phyloP scores from a whole-genome alignment of 1,140 invertebrate genomes.

The Rhagoletis zephyria region DNA sequence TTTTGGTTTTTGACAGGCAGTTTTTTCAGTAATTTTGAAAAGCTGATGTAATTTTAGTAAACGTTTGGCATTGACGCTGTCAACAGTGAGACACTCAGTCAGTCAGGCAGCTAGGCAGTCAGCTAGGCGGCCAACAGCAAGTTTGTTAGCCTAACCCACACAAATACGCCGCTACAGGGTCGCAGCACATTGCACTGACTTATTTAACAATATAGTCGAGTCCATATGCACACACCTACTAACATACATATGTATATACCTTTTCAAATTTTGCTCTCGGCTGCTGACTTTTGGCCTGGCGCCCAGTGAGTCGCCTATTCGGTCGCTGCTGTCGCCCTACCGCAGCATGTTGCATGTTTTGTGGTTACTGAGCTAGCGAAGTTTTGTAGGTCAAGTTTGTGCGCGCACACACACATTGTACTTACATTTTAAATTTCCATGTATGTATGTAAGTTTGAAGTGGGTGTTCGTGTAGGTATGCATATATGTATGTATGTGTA shows the following conservation, averaged over 20 bases:
- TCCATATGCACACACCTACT: neutral
- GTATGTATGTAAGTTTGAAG: neutral
- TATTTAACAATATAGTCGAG: neutral
- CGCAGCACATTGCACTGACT: neutral
- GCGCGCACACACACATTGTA: neutral
- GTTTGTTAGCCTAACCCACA: neutral
- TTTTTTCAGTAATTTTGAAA: constrained; percentile 24
- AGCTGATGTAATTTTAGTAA: constrained; percentile 46
- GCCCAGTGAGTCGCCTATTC: neutral
- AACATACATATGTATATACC: neutral
- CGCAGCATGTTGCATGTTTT: constrained; percentile 12
- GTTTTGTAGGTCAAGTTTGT: constrained; percentile 52
- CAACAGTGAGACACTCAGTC: neutral
- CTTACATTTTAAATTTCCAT: no score
- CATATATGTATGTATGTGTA: neutral
- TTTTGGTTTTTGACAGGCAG: neutral
- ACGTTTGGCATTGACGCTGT: constrained; percentile 18
- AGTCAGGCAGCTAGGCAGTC: no score
- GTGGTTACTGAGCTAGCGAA: constrained; percentile 14
- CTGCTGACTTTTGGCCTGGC: constrained; percentile 29
- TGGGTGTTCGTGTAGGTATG: neutral
- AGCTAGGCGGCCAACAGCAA: neutral
- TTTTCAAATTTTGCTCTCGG: neutral
- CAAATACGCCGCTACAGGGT: neutral
- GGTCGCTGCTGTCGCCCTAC: neutral